Evolutionary conservation across 2,797 vertebrate species (phyloP), one percentile per base, ranked within the genome.

Genomic region (Clarias fuscus): DNA sequence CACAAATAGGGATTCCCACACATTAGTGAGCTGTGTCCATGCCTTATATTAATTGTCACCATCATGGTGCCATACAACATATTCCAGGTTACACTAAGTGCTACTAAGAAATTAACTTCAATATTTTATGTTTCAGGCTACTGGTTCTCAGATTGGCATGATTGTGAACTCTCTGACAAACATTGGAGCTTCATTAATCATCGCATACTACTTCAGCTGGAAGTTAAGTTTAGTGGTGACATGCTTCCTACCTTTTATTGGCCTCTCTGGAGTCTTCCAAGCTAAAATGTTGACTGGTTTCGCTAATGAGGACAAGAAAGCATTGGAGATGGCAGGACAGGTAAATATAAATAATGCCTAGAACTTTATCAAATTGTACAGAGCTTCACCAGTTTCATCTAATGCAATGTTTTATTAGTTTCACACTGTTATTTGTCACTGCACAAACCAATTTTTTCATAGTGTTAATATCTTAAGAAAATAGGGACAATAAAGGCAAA

Each of bases 131-230:
- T 65, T 89, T 58, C 88, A 96, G 96, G 96, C 96, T 30, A 95
- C 96, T 8, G 96, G 96, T 68, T 92, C 95, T 78, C 96, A 96
- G 93, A 96, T 96, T 10, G 96, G 96, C 87, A 95, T 96, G 94
- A 92, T 96, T 5, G 92, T 96, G 37, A 95, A 93, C 89, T 95
- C 96, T 0, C 7, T 96, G 90, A 94, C 94, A 82, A 96, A 87
- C 90, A 95, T 96, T 10, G 95, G 95, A 61, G 95, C 91, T 0
- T 94, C 96, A 2, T 92, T 96, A 82, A 94, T 96, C 90, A 96
- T 96, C 64, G 94, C 95, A n/a, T 95, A 96, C 86, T 95, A 94
- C 94, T 96, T 94, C 90, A 96, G 96, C 84, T 96, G 95, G 95
- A 96, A 96, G 89, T 89, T 96, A 86, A 92, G 94, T 15, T 88